A percentile compares a stretch with the other conserved stretches of the same genome.
Conservation (phyloP, 2,113 vertebrate species). For the Tapirus terrestris region DNA sequence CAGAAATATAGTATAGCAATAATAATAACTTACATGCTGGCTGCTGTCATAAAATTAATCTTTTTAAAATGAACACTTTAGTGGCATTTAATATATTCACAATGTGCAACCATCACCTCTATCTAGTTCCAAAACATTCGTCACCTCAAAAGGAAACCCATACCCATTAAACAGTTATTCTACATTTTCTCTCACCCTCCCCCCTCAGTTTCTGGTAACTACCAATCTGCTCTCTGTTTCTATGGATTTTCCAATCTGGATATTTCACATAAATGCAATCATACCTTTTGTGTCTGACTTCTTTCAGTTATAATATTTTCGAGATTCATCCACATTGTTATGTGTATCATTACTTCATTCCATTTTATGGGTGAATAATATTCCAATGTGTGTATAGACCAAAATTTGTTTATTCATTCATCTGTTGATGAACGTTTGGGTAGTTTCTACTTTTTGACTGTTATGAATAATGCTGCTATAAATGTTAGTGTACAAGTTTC, state of each 20-base stretch:
- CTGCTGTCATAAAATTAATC: not conserved
- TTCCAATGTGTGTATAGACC: not conserved
- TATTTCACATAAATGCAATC: not conserved
- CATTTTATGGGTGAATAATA: not conserved
- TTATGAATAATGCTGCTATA: not conserved
- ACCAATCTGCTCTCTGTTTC: not conserved
- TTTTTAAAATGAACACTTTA: slow-evolving; percentile 37
- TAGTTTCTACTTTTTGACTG: not conserved
- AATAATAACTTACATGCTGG: not conserved
- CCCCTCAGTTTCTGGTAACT: not conserved
- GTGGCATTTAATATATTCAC: not conserved
- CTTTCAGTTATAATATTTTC: not conserved
- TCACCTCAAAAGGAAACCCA: slow-evolving; percentile 8
- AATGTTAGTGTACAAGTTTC: not conserved
- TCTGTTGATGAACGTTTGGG: not conserved
- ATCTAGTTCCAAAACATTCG: not conserved
- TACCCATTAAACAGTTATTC: not conserved
- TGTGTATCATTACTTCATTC: not conserved
- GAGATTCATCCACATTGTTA: not conserved
- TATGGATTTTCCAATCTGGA: not conserved
- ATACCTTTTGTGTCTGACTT: not conserved
- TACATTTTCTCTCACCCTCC: not conserved
- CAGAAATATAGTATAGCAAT: not conserved
- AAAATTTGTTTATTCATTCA: not conserved
- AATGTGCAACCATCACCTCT: not conserved